These are phyloP conservation scores for Cynopterus brachyotis DNA, from an alignment of 2,113 vertebrate genomes.

Conservation along the genomic window DNA sequence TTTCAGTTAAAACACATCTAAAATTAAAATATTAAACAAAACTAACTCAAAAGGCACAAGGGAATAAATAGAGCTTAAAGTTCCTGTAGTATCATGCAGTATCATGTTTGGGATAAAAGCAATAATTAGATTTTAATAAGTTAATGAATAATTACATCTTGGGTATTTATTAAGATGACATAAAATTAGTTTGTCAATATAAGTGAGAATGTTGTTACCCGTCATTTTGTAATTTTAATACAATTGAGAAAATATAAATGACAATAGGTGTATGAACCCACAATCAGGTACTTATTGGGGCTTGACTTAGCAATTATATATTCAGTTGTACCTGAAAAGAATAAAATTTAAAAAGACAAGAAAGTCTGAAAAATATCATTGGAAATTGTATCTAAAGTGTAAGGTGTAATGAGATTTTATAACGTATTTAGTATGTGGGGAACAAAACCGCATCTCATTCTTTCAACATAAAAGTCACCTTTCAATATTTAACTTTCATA, in stretches of 20 bases:
- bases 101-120: not conserved
- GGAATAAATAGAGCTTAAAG: not conserved
- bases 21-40: not conserved
- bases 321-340: not conserved
- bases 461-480: not conserved
- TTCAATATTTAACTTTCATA: not conserved
- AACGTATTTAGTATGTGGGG: not conserved
- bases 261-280: not conserved
- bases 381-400: not conserved
- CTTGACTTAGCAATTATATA: not conserved
- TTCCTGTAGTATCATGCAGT: not conserved
- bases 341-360: not conserved
- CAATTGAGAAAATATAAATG: not conserved
- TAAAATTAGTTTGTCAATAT: not conserved
- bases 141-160: not conserved
- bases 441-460: not conserved
- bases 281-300: not conserved
- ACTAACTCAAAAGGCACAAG: not conserved
- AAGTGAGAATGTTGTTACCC: not conserved
- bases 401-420: not conserved
- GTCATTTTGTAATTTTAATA: not conserved
- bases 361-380: not conserved
- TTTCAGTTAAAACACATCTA: not conserved
- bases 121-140: not conserved
- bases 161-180: not conserved